phyloP scores from a whole-genome alignment of 2,888 invertebrate species.

The Muschampia plurimacula region DNA sequence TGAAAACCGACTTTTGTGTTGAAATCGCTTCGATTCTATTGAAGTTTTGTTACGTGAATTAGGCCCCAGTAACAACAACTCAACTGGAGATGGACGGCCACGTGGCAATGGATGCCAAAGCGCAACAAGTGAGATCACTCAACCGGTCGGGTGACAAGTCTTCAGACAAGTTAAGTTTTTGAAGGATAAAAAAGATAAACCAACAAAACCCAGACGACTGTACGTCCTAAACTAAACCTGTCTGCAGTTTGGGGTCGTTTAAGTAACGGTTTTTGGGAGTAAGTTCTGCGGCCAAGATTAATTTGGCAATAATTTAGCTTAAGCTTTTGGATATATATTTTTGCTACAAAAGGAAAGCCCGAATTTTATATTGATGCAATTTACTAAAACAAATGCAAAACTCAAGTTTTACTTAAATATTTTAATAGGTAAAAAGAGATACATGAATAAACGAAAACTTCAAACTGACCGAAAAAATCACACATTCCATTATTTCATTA shows the following conservation, averaged over 20 bases:
- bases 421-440: background rate
- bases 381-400: background rate
- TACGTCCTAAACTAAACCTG: conserved; percentile 30
- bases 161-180: conserved; percentile 31
- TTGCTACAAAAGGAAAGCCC: too few relatives aligned
- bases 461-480: background rate
- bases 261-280: conserved; percentile 1
- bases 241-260: conserved; percentile 23
- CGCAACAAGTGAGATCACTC: conserved; percentile 66
- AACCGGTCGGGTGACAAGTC: conserved; percentile 52
- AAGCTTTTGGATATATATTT: too few relatives aligned
- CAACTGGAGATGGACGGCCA: conserved; percentile 47
- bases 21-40: too few relatives aligned
- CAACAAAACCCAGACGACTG: conserved; percentile 8
- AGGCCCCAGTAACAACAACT: too few relatives aligned
- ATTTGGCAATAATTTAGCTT: background rate
- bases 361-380: background rate
- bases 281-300: background rate
- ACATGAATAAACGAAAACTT: background rate
- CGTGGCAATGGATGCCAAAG: conserved; percentile 54
- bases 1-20: too few relatives aligned
- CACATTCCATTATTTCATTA: background rate
- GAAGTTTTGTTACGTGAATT: too few relatives aligned
- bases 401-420: background rate
- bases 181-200: conserved; percentile 24